Base-by-base conservation (phyloP, 2,113 vertebrate genomes). In the Rhegmatorhina hoffmannsi region DNA sequence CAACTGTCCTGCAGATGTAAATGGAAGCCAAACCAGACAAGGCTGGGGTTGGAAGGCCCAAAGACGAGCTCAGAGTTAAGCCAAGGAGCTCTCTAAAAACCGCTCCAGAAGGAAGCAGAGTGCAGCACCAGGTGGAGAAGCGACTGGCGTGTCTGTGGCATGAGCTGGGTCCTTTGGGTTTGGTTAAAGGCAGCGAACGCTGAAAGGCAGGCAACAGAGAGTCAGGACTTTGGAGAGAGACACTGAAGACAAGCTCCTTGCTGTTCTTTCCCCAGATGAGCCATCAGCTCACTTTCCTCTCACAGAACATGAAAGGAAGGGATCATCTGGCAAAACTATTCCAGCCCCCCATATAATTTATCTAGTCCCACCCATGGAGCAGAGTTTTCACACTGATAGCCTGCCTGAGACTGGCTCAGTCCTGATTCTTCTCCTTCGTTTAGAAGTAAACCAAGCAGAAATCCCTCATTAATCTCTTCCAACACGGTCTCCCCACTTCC, bases 201-300 rank as follows among this genome's bases (percentile, higher is more conserved):
- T 93, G 88, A 83, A 94, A 96, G 58, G 90, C 79, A 82, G 95
- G 72, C 82, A 94, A 94, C n/a, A 93, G 67, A 92, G 49, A 93
- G 79, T 94, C 83, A 94, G 87, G 87, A 90, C 94, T 88, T 87
- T 55, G 81, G 68, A 95, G 86, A 96, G 50, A 88, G 59, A 94
- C 72, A 95, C 75, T 58, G 66, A 80, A 93, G 82, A 85, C 73
- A 92, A 88, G 50, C 79, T 92, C 76, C 80, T 94, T 43, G 40
- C 13, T 82, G 40, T 62, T 87, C 79, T 73, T 91, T 66, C 58
- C 53, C 62, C 24, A 0, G 4, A 6, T 21, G 12, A 87, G 38
- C 31, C 66, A 66, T 16, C 19, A 2, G 33, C 21, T 90, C 63
- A 36, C 82, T 66, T 59, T 82, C 38, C 29, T 89, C 68, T 64